Evolutionary conservation across 2,113 vertebrate genomes (phyloP), one percentile per base, ranked within the genome.

Genomic region (Panurus biarmicus): DNA sequence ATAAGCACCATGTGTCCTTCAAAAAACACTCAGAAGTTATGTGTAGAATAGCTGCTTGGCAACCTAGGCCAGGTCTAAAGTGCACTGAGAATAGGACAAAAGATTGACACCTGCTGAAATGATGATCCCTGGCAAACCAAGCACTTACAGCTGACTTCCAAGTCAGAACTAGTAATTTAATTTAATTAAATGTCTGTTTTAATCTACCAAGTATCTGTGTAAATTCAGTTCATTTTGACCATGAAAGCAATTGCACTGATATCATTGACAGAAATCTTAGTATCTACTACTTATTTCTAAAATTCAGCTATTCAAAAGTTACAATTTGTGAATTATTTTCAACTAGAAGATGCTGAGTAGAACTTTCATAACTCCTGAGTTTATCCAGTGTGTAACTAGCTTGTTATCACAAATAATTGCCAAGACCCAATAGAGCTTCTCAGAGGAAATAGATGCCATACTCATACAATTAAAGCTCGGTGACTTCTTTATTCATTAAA

Each of bases 401-500:
- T n/a, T 42, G 70, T 70, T 70, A 87, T 29, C 67, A 60, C 72
- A 75, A 81, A 88, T 85, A 90, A 94, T 1, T 85, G 66, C 75
- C 66, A 89, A 93, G 71, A 64, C 67, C 42, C 69, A 87, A 7
- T 1, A 66, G 2, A 2, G 72, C 42, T 60, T 87, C 78, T 75
- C 57, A 88, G 93, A 97, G 96, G 96, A 97, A 97, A 97, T 1
- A 92, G 92, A 94, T 60, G 75, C 61, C 78, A 40, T 54, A 29
- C 53, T 94, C 71, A 26, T 10, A 87, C 91, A 94, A 90, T 76
- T 93, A 70, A 82, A 76, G 47, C 56, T 73, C 26, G 7, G 65
- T 40, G 89, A 86, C 70, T 91, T 78, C 94, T 95, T 89, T 82
- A 87, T 75, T 95, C 91, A 66, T 86, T 87, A 91, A 93, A 89